Evolutionary conservation across 2,797 vertebrate species (phyloP).

Genomic region (Leptodactylus fallax): DNA sequence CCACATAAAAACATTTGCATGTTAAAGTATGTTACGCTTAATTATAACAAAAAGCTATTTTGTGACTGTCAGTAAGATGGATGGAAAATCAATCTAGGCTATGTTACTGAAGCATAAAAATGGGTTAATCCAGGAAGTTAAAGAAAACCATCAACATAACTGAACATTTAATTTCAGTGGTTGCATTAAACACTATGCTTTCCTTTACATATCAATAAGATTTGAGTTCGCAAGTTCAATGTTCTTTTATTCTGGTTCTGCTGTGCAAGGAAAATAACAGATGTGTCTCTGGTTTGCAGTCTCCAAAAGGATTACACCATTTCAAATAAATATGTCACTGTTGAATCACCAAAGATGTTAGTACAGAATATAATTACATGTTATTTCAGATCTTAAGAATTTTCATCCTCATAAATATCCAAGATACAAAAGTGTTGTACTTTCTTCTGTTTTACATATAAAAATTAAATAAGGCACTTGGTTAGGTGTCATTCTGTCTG

Average conservation of each 20-base stretch:
- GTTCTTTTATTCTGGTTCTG: slow-evolving; percentile 51
- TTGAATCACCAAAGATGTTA: slow-evolving; percentile 41
- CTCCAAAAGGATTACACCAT: slow-evolving; percentile 45
- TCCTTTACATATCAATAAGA: slow-evolving; percentile 35
- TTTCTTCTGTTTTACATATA: neutral
- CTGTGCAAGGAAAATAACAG: slow-evolving; percentile 46
- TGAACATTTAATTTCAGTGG: slow-evolving; percentile 18
- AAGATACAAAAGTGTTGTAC: neutral
- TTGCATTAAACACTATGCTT: slow-evolving; percentile 27
- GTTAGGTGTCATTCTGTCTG: neutral
- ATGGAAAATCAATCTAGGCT: neutral
- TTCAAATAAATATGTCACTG: slow-evolving; percentile 57
- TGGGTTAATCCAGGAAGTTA: slow-evolving; percentile 10
- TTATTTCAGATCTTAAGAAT: slow-evolving; percentile 25
- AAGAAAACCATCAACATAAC: slow-evolving; percentile 29
- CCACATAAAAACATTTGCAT: neutral
- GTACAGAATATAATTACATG: slow-evolving; percentile 47
- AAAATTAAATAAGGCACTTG: no score
- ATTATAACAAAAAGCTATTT: slow-evolving; percentile 5
- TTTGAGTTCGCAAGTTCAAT: slow-evolving; percentile 14
- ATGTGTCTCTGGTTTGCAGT: slow-evolving; percentile 38
- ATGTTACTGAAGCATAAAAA: slow-evolving; percentile 26
- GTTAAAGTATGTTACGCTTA: neutral
- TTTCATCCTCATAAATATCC: neutral
- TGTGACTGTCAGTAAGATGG: neutral